phyloP scores from a whole-genome alignment of 2,888 invertebrate genomes.

The Ornithoptera priamus region DNA sequence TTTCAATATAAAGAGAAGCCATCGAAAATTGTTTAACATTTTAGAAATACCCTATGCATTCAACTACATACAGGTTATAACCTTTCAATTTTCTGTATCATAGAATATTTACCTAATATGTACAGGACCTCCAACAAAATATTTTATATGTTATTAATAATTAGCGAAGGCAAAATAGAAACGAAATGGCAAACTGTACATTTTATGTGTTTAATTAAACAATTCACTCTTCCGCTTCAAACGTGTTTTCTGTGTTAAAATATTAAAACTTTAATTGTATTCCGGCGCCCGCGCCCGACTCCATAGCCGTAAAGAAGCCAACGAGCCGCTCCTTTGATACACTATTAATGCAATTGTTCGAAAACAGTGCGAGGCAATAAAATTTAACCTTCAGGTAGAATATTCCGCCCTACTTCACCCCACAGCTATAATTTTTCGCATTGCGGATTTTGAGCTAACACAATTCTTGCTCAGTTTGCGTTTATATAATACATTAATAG shows the following conservation, averaged over 20 bases:
- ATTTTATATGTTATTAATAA: neutral
- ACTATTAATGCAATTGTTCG: conserved; percentile 79
- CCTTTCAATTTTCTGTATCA: no score
- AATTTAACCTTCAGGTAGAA: conserved; percentile 75
- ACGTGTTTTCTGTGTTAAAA: conserved; percentile 63
- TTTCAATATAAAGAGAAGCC: neutral
- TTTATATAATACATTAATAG: conserved; percentile 30
- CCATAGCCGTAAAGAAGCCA: conserved; percentile 68
- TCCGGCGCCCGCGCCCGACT: conserved; percentile 50
- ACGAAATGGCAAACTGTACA: conserved; percentile 15
- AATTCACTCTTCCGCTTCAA: conserved; percentile 45
- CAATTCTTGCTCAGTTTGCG: conserved; percentile 41
- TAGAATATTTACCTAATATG: no score
- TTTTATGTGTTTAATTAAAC: conserved; percentile 52
- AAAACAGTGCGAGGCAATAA: conserved; percentile 72
- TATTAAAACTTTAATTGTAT: conserved; percentile 76
- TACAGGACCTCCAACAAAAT: no score
- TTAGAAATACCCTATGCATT: no score
- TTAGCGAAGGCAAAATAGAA: neutral
- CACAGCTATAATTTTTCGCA: conserved; percentile 75
- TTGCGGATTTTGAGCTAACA: conserved; percentile 64
- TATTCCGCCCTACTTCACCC: conserved; percentile 67
- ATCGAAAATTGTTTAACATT: neutral
- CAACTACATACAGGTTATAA: no score
- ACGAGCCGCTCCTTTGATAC: conserved; percentile 68